Base-by-base conservation (phyloP, 2,113 vertebrate species). In the Apaloderma vittatum region DNA sequence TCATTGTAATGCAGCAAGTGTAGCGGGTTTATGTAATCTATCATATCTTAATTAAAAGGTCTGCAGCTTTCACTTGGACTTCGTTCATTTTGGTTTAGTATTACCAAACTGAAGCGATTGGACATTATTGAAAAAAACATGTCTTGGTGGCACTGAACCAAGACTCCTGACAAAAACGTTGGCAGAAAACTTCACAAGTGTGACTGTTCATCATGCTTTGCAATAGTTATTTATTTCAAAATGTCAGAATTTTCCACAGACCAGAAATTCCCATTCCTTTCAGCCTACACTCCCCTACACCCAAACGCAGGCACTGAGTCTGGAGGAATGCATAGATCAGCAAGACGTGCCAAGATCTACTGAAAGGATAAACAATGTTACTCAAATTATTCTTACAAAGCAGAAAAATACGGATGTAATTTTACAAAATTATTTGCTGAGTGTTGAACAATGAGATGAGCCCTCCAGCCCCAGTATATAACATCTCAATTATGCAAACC, bases 11-110 rank as follows among this genome's bases (percentile, higher is more conserved):
- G 94, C 94, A 91, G 84, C 2, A 8, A n/a, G 84, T 11, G 76
- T 88, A 78, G 77, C 20, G 22, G 52, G 61, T 81, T 95, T 81
- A 29, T 87, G 59, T 57, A 94, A 97, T 96, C 94, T 95, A 94
- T 96, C 93, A 93, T 94, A 96, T 97, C 96, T 97, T 96, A 96
- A 97, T 97, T 97, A 96, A 96, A 97, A 96, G 96, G 91, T 91
- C 89, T n/a, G 94, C 86, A 96, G 89, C 84, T 95, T 91, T 93
- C 62, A 1, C 90, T 89, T 96, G 91, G 96, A 96, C 94, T 91
- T 96, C 93, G 89, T 52, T 96, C 94, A 57, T 75, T 91, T 93
- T 48, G 93, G 92, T 95, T 97, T 79, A 86, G 92, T 11, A 9
- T 86, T 86, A 93, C 88, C 87, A 70, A 94, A 55, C 49, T 52